A percentile compares a stretch with the other conserved stretches of the same genome.
Evolutionary conservation across 2,888 invertebrate species (phyloP).

Genomic region (Palloptera scutellata): DNA sequence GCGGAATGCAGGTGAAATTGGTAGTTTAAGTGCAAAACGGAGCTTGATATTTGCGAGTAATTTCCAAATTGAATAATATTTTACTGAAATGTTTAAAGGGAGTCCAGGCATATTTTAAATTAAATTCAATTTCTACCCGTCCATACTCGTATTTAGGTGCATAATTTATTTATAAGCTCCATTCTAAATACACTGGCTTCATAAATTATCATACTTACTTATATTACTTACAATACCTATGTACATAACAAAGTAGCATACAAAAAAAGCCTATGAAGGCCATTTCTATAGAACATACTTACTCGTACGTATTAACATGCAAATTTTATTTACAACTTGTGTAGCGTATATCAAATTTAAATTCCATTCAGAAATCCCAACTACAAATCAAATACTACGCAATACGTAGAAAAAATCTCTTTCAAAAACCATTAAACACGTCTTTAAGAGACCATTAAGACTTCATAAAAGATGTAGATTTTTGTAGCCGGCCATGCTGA

Average conservation of each 20-base stretch:
- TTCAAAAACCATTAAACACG: slow-evolving; percentile 41
- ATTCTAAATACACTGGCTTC: too few relatives aligned
- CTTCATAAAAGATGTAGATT: slow-evolving; percentile 35
- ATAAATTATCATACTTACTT: background rate
- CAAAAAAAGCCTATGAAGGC: too few relatives aligned
- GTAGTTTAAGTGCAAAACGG: too few relatives aligned
- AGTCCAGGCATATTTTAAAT: too few relatives aligned
- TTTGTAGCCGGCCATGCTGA: slow-evolving; percentile 18
- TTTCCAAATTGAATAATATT: too few relatives aligned
- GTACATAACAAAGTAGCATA: background rate
- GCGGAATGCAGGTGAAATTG: slow-evolving; percentile 31
- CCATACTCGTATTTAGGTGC: background rate
- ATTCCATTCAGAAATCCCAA: slow-evolving; percentile 32
- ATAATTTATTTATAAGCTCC: background rate
- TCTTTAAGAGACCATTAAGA: slow-evolving; percentile 45
- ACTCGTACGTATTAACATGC: slow-evolving; percentile 40
- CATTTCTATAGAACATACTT: background rate
- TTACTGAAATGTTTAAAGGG: too few relatives aligned
- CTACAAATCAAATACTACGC: slow-evolving; percentile 30
- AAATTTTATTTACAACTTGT: slow-evolving; percentile 45
- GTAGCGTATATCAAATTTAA: slow-evolving; percentile 40
- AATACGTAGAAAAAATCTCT: background rate
- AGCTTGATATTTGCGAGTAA: too few relatives aligned
- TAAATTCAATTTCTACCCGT: too few relatives aligned
- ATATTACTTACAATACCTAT: background rate